Evolutionary conservation across 2,113 vertebrate genomes (phyloP), one percentile per base, ranked within the genome.

Genomic region (Pseudorasbora parva): DNA sequence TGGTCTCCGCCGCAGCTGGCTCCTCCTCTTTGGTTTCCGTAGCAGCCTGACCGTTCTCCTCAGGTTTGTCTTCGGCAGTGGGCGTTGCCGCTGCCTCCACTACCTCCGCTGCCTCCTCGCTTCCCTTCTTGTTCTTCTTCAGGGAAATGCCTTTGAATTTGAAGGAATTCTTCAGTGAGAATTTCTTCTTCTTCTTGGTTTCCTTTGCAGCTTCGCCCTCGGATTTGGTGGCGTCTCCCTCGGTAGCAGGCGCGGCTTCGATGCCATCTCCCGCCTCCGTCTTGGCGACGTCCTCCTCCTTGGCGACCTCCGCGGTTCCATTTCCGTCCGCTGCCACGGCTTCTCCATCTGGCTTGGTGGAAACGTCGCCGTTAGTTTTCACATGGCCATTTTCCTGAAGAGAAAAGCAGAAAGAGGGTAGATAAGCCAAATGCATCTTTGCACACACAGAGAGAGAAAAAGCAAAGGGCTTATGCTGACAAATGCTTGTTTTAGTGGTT

Each of bases 151-250:
- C 95, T 72, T 97, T 97, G 89, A 99, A 96, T 91, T 98, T 99
- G 93, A 99, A 97, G 30, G 93, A 94, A 91, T 96, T 94, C 91
- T 98, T 98, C 92, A 97, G 94, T 87, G 97, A 97, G 6, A 97
- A 97, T 94, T 96, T 97, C 92, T 97, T 98, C 92, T 97, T 97
- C 93, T 98, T 99, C 92, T 99, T 99, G 78, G 59, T 87, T 57
- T 97, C 96, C 89, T 96, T 97, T 51, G 95, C 79, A 0, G 93
- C 91, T 0, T 92, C 92, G 0, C 90, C 95, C 1, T 98, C 96
- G 0, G 90, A 57, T 60, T 88, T 88, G 68, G 43, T 17, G 19
- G 71, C 74, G 5, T 82, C 82, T 5, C 17, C 71, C 94, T 97
- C 95, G 0, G 91, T 86, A 0, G 93, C 89, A 0, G 96, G 95